Percentiles rank a stretch among this genome's conserved stretches.
Conservation (phyloP, 64 coral and sea anemone species). For the Montipora capricornis region DNA sequence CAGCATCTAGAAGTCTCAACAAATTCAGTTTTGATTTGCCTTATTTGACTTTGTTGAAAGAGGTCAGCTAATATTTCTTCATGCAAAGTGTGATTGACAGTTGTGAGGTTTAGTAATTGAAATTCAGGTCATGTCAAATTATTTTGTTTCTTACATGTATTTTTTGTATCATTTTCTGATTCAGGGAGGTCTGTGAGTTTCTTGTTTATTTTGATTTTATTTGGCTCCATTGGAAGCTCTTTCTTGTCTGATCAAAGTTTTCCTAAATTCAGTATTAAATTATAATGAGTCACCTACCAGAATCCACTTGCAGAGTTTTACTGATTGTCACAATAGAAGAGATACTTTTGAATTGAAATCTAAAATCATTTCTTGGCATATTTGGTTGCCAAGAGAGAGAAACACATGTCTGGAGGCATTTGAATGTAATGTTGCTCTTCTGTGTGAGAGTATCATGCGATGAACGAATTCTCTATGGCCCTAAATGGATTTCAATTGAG, state of each 20-base stretch:
- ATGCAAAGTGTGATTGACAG: constrained; percentile 31
- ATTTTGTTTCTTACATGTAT: not conserved
- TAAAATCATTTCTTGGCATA: constrained; percentile 39
- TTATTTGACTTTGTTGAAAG: constrained; percentile 27
- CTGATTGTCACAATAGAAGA: constrained; percentile 38
- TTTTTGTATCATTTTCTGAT: not conserved
- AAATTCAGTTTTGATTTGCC: not conserved
- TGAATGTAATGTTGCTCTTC: constrained; percentile 74
- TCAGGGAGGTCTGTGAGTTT: not conserved
- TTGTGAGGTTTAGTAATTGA: not conserved
- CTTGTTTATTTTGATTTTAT: constrained; percentile 25
- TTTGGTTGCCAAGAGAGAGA: constrained; percentile 34
- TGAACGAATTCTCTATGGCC: constrained; percentile 66
- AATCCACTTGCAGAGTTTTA: constrained; percentile 27
- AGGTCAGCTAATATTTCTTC: constrained; percentile 18
- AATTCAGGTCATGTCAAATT: not conserved
- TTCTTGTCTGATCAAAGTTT: constrained; percentile 38
- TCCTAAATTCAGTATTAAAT: constrained; percentile 58
- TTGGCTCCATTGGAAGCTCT: constrained; percentile 28
- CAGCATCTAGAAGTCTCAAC: not conserved
- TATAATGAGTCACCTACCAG: constrained; percentile 72
- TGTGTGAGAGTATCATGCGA: constrained; percentile 90
- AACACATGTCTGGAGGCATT: not conserved
- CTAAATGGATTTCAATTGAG: constrained; percentile 92
- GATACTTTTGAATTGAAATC: constrained; percentile 34